A percentile compares a stretch with the other conserved stretches of the same genome.
phyloP scores from a whole-genome alignment of 2,888 invertebrate genomes.

The Gymnosoma rotundatum region DNA sequence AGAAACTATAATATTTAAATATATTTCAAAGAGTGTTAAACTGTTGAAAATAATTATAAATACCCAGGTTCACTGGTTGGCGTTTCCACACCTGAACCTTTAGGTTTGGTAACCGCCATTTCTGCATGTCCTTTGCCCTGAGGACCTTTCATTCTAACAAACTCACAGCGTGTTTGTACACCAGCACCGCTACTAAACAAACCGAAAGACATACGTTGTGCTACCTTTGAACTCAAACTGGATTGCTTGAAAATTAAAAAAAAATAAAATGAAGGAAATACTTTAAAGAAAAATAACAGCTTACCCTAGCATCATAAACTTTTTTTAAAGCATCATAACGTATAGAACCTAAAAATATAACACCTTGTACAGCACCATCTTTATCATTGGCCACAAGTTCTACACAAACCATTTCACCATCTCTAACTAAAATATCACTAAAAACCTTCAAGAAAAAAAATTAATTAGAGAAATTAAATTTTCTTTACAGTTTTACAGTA shows the following conservation, averaged over 20 bases:
- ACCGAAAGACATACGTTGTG: slow-evolving; percentile 97
- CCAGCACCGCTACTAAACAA: slow-evolving; percentile 89
- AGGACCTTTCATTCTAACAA: slow-evolving; percentile 99
- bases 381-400: slow-evolving; percentile 97
- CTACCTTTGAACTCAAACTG: slow-evolving; percentile 95
- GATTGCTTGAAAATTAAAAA: slow-evolving; percentile 86
- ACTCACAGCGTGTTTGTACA: slow-evolving; percentile 93
- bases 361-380: slow-evolving; percentile 92
- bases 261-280: not conserved
- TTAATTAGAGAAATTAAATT: not conserved
- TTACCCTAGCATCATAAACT: slow-evolving; percentile 96
- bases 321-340: slow-evolving; percentile 98
- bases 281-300: not conserved
- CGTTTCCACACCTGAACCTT: slow-evolving; percentile 96
- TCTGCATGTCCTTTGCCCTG: slow-evolving; percentile 98
- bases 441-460: slow-evolving; percentile 88
- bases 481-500: not conserved
- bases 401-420: slow-evolving; percentile 99
- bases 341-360: slow-evolving; percentile 98
- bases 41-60: not conserved
- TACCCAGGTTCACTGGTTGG: slow-evolving; percentile 94
- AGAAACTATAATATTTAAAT: slow-evolving; percentile 82
- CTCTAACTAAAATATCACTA: slow-evolving; percentile 97
- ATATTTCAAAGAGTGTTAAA: not conserved
- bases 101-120: slow-evolving; percentile 97